Evolutionary conservation across 2,888 invertebrate species (phyloP).

Genomic region (Pollenia angustigena): DNA sequence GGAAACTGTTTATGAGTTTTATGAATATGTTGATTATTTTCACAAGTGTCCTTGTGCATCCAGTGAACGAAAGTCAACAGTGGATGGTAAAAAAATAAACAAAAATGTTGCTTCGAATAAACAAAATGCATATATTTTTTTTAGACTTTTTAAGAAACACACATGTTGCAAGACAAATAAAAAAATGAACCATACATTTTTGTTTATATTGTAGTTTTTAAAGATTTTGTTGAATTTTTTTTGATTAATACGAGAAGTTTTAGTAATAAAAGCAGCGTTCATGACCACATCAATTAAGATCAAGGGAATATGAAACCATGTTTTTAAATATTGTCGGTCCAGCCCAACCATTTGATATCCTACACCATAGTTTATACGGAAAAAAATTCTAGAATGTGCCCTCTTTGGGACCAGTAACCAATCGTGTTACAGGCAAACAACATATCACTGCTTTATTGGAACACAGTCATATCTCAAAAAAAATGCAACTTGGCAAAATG

Average conservation of each 20-base stretch:
- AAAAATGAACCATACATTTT: slow-evolving; percentile 31
- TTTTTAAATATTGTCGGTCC: too few species aligned
- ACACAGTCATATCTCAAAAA: too few species aligned
- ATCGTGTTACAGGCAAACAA: too few species aligned
- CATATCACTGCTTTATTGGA: too few species aligned
- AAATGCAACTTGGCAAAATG: too few species aligned
- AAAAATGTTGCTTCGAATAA: background rate
- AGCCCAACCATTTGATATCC: too few species aligned
- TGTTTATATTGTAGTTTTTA: background rate
- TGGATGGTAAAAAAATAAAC: slow-evolving; percentile 28
- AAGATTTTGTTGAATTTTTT: background rate
- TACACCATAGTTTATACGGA: too few species aligned
- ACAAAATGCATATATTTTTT: background rate
- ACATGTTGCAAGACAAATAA: slow-evolving; percentile 38
- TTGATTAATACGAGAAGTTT: background rate
- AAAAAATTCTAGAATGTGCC: too few species aligned
- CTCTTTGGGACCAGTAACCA: too few species aligned
- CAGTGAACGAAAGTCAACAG: slow-evolving; percentile 13
- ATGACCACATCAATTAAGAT: slow-evolving; percentile 1
- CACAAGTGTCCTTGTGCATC: slow-evolving; percentile 65
- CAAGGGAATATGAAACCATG: too few species aligned
- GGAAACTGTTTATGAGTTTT: slow-evolving; percentile 43
- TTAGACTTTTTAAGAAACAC: slow-evolving; percentile 31
- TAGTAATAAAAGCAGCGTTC: background rate
- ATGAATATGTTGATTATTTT: slow-evolving; percentile 66